Evolutionary conservation across 2,113 vertebrate species (phyloP), one percentile per base, ranked within the genome.

Genomic region (Harpagus bidentatus): DNA sequence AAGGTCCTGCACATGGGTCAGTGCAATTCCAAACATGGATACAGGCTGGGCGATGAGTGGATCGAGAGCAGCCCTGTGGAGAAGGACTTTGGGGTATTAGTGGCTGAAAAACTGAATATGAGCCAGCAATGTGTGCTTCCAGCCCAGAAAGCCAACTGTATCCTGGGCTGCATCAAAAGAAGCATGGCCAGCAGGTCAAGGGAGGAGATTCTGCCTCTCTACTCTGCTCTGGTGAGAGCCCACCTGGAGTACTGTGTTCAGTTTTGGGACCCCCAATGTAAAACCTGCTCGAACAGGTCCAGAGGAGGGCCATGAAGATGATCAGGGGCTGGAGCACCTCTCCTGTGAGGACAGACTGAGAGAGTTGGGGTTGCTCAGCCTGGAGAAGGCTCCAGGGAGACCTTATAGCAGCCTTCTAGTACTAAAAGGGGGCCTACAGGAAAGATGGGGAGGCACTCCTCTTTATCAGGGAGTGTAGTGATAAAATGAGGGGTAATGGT

Each of bases 271-370:
- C 20, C 16, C 34, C 50, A 56, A 2, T 7, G 23, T 7, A 36
- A 23, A 20, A 56, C 29, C 29, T 73, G 36, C 7, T 18, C 1
- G 1, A 34, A 11, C 1, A 0, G 12, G 71, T 56, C 52, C 38
- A 19, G 52, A 43, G 50, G 31, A 72, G 26, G 38, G 4, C 22
- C 71, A 34, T 6, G 2, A 65, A 65, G 17, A 28, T 43, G 31
- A 29, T 73, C 25, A 9, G 2, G 25, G 21, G 63, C 52, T 56
- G 63, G 12, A 69, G 16, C 40, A 56, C 26, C 52, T 25, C 16
- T 25, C 20, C 40, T 66, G 0, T 66, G 32, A 55, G 15, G 38
- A 66, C 38, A 67, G 17, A 50, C 28, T 72, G 43, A 47, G n/a
- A 48, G 47, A 38, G 13, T 8, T 71, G 69, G 34, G n/a, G 47